A percentile compares a stretch with the other conserved stretches of the same genome.
Evolutionary conservation across 2,797 vertebrate genomes (phyloP).

Genomic region (Eremophila alpestris): DNA sequence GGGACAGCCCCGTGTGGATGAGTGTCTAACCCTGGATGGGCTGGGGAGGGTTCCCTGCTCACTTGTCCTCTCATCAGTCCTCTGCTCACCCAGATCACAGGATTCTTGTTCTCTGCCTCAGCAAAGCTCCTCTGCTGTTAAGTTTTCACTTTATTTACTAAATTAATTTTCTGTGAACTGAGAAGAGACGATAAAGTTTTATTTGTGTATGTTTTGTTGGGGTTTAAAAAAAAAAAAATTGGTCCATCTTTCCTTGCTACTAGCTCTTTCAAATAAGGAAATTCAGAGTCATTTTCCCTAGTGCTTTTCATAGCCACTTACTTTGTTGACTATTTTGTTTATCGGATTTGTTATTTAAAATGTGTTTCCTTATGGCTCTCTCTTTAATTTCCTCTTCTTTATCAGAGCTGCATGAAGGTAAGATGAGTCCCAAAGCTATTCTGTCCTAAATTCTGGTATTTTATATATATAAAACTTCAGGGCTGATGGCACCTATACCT

Average conservation of each 20-base stretch:
- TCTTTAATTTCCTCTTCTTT: slow-evolving; percentile 46
- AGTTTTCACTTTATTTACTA: not conserved
- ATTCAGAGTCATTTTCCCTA: not conserved
- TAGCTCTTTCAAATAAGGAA: not conserved
- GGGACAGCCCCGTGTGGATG: rapidly evolving
- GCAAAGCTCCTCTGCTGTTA: not conserved
- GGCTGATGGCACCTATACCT: slow-evolving; percentile 70
- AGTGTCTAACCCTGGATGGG: not conserved
- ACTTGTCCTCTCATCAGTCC: not conserved
- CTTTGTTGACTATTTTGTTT: slow-evolving; percentile 42
- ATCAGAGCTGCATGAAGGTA: slow-evolving; percentile 28
- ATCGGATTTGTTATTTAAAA: slow-evolving; percentile 62
- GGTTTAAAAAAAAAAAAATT: rapidly evolving
- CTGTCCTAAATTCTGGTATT: slow-evolving; percentile 55
- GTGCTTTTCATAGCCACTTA: not conserved
- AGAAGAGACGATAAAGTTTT: not conserved
- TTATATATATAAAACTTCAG: slow-evolving; percentile 45
- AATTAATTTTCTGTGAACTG: not conserved
- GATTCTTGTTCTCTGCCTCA: not conserved
- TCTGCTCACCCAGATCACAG: rapidly evolving
- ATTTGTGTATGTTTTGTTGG: not conserved
- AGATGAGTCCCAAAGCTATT: slow-evolving; percentile 44
- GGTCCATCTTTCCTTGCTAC: not conserved
- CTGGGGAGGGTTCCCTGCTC: not conserved
- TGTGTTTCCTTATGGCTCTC: slow-evolving; percentile 12